Conservation (phyloP, 1,140 invertebrate genomes). For the Steinernema feltiae region DNA sequence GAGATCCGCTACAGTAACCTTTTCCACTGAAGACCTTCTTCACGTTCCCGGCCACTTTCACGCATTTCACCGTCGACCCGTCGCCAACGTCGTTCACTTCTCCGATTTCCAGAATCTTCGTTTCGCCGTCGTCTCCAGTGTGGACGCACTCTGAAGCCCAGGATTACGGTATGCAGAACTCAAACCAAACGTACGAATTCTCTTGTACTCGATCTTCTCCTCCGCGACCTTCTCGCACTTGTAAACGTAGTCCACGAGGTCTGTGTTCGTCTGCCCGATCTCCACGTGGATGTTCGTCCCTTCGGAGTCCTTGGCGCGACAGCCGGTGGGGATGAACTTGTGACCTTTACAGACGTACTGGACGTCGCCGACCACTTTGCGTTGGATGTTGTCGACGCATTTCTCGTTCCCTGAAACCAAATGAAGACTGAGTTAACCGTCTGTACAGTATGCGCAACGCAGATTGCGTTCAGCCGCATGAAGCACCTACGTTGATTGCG, state of each 20-base stretch:
- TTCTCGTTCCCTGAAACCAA: background rate
- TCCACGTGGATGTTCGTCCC: conserved; percentile 1
- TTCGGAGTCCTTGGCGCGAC: background rate
- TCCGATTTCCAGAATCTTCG: background rate
- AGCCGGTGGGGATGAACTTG: background rate
- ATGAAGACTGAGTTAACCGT: background rate
- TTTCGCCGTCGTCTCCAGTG: background rate
- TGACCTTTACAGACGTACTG: background rate
- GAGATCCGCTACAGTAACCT: background rate
- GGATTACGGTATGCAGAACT: background rate
- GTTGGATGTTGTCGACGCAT: conserved; percentile 4
- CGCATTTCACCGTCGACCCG: background rate
- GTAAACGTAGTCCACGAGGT: background rate
- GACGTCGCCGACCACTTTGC: background rate
- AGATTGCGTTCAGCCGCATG: no score
- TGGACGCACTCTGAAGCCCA: background rate
- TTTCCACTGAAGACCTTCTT: background rate
- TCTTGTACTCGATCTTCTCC: background rate
- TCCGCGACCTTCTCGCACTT: background rate
- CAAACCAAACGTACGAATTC: background rate
- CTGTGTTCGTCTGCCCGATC: background rate
- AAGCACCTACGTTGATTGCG: background rate
- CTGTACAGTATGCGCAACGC: no score
- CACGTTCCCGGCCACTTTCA: background rate
- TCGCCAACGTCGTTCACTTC: background rate